A percentile compares a stretch with the other conserved stretches of the same genome.
phyloP scores from a whole-genome alignment of 2,888 invertebrate genomes.

The Polydrusus pterygomalis region DNA sequence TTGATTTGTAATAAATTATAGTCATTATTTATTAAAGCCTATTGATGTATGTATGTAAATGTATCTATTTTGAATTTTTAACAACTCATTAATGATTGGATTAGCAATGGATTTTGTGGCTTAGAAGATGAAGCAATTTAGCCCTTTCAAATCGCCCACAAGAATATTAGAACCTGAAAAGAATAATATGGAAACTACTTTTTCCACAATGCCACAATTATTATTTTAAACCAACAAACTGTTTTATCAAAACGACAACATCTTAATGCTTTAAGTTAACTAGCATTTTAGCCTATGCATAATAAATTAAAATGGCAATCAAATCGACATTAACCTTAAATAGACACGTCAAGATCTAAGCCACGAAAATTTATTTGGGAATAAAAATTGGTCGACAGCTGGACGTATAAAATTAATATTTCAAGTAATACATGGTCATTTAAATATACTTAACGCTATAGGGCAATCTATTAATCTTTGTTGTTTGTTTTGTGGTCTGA shows the following conservation, averaged over 20 bases:
- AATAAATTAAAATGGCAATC: slow-evolving; percentile 21
- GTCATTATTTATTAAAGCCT: slow-evolving; percentile 53
- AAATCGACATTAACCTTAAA: slow-evolving; percentile 43
- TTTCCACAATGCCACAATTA: no score
- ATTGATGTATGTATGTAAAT: slow-evolving; percentile 49
- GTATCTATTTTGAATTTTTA: slow-evolving; percentile 44
- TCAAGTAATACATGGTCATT: slow-evolving; percentile 49
- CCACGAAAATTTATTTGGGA: slow-evolving; percentile 34
- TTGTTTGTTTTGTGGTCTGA: background rate
- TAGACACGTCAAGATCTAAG: slow-evolving; percentile 12
- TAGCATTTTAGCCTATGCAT: background rate
- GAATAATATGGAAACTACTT: no score
- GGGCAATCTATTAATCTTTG: slow-evolving; percentile 42
- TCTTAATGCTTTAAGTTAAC: background rate
- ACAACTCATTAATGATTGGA: slow-evolving; percentile 35
- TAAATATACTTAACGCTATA: slow-evolving; percentile 46
- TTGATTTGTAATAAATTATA: slow-evolving; percentile 50
- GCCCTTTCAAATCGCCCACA: background rate
- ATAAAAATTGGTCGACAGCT: slow-evolving; percentile 43
- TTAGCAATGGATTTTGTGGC: background rate
- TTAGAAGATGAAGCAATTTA: background rate
- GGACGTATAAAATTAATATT: slow-evolving; percentile 47
- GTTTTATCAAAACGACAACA: no score
- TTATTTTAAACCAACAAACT: no score
- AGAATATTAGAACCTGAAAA: no score